Conservation (phyloP, 2,888 invertebrate species). For the Lasioglossum morio region DNA sequence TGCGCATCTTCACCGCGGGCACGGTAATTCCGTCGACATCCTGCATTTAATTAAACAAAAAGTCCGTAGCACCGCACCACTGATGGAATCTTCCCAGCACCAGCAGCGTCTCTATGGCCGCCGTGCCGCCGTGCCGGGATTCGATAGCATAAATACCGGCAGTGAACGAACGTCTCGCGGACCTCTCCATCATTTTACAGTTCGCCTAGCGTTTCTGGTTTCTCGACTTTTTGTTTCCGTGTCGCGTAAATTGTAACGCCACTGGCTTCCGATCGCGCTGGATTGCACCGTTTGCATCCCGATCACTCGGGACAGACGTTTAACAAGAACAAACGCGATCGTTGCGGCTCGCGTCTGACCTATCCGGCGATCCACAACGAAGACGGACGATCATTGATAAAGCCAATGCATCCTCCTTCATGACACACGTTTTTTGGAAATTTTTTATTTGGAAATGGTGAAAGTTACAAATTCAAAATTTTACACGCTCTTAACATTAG, state of each 20-base stretch:
- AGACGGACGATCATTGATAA: slow-evolving; percentile 22
- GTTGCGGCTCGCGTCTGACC: background rate
- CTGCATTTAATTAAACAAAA: slow-evolving; percentile 54
- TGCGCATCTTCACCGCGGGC: background rate
- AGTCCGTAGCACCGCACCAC: slow-evolving; percentile 1
- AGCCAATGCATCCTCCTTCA: background rate
- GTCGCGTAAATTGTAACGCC: slow-evolving; percentile 38
- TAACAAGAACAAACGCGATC: background rate
- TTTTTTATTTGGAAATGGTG: too few species aligned
- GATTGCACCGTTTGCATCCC: slow-evolving; percentile 34
- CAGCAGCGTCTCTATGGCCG: background rate
- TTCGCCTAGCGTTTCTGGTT: background rate
- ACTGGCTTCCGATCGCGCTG: slow-evolving; percentile 22
- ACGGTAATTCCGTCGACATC: slow-evolving; percentile 43
- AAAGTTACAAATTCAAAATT: too few species aligned
- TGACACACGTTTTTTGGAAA: too few species aligned
- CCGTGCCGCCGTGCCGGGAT: slow-evolving; percentile 10
- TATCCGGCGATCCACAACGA: background rate
- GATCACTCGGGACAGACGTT: background rate
- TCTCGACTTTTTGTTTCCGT: background rate
- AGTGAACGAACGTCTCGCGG: background rate
- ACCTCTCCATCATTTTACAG: background rate
- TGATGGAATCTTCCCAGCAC: slow-evolving; percentile 24
- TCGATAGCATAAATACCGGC: slow-evolving; percentile 45
- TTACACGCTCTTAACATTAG: too few species aligned